These are phyloP conservation scores for Rhagoletis pomonella DNA, from an alignment of 1,140 invertebrate genomes.

Conservation along the genomic window DNA sequence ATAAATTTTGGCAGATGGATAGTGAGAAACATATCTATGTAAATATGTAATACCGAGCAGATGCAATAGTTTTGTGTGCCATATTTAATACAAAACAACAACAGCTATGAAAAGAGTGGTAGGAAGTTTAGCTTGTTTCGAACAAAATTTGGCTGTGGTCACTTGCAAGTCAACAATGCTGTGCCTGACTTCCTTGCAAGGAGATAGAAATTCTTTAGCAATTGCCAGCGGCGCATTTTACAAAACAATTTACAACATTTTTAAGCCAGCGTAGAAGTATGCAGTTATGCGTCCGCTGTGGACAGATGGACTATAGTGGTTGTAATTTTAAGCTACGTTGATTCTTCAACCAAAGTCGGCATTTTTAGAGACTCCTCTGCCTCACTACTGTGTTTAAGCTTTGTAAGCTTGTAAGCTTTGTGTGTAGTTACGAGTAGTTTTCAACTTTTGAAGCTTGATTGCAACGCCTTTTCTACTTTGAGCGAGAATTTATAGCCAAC, in stretches of 20 bases:
- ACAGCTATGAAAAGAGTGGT: background rate
- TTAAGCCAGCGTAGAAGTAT: background rate
- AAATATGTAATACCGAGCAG: background rate
- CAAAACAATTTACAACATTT: conserved; percentile 33
- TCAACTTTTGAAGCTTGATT: background rate
- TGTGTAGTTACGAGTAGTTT: background rate
- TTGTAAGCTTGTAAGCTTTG: too few species aligned
- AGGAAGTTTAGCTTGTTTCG: background rate
- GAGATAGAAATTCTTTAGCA: background rate
- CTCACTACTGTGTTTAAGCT: too few species aligned
- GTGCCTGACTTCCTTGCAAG: background rate
- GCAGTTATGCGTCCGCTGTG: background rate
- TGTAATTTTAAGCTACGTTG: background rate
- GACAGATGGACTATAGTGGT: background rate
- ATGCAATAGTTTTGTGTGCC: background rate
- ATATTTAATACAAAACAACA: background rate
- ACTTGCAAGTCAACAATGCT: background rate
- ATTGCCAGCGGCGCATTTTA: conserved; percentile 6
- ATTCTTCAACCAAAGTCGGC: background rate
- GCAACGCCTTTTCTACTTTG: conserved; percentile 21
- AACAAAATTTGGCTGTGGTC: background rate
- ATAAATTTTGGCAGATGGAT: background rate
- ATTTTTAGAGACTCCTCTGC: background rate
- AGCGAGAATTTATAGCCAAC: background rate
- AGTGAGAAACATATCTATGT: background rate